Evolutionary conservation across 2,113 vertebrate genomes (phyloP).

Genomic region (Pteruthius melanotis): DNA sequence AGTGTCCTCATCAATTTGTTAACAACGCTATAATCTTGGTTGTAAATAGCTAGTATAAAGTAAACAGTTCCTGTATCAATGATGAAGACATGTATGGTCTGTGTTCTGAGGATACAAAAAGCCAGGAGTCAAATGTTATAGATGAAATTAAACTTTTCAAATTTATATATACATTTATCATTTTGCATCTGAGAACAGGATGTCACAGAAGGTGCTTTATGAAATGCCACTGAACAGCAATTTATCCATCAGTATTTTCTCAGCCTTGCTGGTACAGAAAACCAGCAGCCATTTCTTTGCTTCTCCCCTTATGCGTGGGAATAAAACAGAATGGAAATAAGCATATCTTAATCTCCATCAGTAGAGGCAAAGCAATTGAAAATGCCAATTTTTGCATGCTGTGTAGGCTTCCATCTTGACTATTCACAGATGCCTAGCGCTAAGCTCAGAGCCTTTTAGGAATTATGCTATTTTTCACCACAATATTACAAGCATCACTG

Average conservation of each 20-base stretch:
- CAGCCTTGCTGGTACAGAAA: not conserved
- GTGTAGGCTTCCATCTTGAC: not conserved
- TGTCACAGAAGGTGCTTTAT: not conserved
- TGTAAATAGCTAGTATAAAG: not conserved
- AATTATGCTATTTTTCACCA: not conserved
- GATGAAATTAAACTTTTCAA: not conserved
- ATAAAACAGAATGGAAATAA: not conserved
- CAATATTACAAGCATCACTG: not conserved
- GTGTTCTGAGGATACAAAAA: not conserved
- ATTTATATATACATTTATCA: not conserved
- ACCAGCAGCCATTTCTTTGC: not conserved
- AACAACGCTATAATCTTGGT: not conserved
- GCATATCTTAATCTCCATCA: not conserved
- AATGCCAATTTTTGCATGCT: not conserved
- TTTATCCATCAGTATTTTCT: conserved; percentile 24
- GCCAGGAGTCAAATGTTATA: not conserved
- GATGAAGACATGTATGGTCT: not conserved
- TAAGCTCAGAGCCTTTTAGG: not conserved
- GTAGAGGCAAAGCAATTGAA: not conserved
- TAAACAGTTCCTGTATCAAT: not conserved
- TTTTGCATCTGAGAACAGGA: not conserved
- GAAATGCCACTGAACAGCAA: conserved; percentile 1
- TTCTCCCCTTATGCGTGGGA: not conserved
- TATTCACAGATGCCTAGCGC: not conserved
- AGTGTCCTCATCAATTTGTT: not conserved